Evolutionary conservation across 2,888 invertebrate species (phyloP).

Genomic region (Amblyjoppa fuscipennis): DNA sequence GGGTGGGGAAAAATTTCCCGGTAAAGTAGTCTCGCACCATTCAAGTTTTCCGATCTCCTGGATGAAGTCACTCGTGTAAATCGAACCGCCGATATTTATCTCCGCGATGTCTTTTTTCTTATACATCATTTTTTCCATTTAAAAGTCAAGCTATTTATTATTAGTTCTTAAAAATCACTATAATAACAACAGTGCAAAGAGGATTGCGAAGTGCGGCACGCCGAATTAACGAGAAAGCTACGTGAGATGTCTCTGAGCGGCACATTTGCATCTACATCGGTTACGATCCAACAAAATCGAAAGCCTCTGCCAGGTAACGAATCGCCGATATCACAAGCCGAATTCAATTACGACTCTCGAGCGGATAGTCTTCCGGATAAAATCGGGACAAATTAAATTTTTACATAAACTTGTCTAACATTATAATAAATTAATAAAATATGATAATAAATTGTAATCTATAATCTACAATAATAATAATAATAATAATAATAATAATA

Average conservation of each 20-base stretch:
- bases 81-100: neutral
- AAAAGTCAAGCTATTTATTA: neutral
- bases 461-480: neutral
- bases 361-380: no score
- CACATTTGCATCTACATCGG: no score
- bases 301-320: no score
- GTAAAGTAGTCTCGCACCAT: neutral
- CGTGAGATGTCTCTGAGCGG: neutral
- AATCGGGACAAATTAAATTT: no score
- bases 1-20: neutral
- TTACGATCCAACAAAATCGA: no score
- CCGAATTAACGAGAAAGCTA: neutral
- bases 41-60: neutral
- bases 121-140: neutral
- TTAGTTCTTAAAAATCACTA: neutral
- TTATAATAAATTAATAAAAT: no score
- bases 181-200: neutral
- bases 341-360: no score
- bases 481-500: neutral
- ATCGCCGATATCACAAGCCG: no score
- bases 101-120: neutral
- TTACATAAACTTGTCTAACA: no score
- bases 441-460: no score
- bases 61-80: constrained; percentile 7
- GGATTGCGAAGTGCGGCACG: neutral